These are phyloP conservation scores for Micrasema minimum DNA, from an alignment of 1,140 invertebrate genomes.

Conservation along the genomic window DNA sequence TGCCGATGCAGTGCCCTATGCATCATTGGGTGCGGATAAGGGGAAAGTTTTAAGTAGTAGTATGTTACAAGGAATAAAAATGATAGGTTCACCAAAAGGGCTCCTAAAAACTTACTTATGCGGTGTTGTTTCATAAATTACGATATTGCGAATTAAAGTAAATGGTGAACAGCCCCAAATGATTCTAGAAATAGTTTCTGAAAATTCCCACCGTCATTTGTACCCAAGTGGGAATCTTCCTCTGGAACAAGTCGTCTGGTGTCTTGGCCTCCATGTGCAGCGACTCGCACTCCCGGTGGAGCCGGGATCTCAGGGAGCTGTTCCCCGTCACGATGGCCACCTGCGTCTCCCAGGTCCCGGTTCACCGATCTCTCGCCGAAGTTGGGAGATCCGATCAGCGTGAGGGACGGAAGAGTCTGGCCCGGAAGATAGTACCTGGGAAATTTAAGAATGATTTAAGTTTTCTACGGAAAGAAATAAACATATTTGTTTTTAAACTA, in stretches of 20 bases:
- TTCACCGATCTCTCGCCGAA: constrained; percentile 92
- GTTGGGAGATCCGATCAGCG: constrained; percentile 96
- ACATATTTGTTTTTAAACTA: too few relatives aligned
- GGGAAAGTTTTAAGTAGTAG: too few relatives aligned
- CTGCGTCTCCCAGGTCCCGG: constrained; percentile 94
- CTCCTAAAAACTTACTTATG: too few relatives aligned
- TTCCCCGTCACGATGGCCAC: constrained; percentile 88
- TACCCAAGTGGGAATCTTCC: constrained; percentile 71
- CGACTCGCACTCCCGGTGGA: constrained; percentile 75
- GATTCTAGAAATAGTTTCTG: constrained; percentile 70
- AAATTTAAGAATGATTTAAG: constrained; percentile 35
- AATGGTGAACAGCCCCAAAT: too few relatives aligned
- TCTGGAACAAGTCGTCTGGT: constrained; percentile 65
- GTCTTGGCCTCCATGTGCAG: constrained; percentile 72
- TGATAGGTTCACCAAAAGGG: too few relatives aligned
- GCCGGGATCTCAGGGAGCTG: constrained; percentile 72
- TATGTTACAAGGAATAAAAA: too few relatives aligned
- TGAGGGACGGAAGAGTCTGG: constrained; percentile 77
- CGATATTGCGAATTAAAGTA: too few relatives aligned
- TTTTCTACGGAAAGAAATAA: too few relatives aligned
- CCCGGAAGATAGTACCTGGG: constrained; percentile 75
- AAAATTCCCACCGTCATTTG: constrained; percentile 71
- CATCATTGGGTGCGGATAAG: too few relatives aligned
- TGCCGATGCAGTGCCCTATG: too few relatives aligned
- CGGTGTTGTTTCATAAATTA: too few relatives aligned